phyloP scores from a whole-genome alignment of 2,888 invertebrate genomes.

The Acanthoscelides obtectus region DNA sequence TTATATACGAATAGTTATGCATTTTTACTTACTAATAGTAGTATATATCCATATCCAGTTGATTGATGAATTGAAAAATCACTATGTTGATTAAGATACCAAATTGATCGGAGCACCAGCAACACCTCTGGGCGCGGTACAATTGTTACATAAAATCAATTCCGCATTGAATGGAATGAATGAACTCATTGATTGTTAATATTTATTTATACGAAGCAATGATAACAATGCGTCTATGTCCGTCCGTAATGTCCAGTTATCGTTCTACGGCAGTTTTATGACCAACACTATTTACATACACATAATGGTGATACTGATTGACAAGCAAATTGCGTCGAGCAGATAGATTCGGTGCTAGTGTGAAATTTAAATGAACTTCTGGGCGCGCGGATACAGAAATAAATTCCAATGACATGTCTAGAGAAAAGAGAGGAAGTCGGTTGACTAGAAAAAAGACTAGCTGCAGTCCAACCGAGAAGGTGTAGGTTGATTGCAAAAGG shows the following conservation, averaged over 20 bases:
- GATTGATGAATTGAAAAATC: not conserved
- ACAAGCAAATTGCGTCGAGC: not conserved
- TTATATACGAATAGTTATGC: no score
- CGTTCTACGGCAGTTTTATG: not conserved
- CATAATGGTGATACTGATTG: not conserved
- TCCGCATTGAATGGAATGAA: not conserved
- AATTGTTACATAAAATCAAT: not conserved
- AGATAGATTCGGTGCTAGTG: not conserved
- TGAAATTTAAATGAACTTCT: no score
- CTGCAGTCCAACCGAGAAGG: no score
- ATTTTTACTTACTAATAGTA: not conserved
- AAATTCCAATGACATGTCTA: no score
- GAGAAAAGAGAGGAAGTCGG: no score
- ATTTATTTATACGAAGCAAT: not conserved
- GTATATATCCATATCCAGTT: not conserved
- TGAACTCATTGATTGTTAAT: not conserved
- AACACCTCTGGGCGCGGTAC: not conserved
- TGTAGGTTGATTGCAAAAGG: no score
- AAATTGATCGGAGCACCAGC: not conserved
- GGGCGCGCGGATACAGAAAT: no score
- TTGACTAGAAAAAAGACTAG: no score
- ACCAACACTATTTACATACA: not conserved
- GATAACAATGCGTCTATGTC: not conserved
- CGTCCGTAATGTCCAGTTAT: not conserved
- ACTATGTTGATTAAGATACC: not conserved